Conservation (phyloP, 1,140 invertebrate species). For the Pseudomyrmex flavicornis region DNA sequence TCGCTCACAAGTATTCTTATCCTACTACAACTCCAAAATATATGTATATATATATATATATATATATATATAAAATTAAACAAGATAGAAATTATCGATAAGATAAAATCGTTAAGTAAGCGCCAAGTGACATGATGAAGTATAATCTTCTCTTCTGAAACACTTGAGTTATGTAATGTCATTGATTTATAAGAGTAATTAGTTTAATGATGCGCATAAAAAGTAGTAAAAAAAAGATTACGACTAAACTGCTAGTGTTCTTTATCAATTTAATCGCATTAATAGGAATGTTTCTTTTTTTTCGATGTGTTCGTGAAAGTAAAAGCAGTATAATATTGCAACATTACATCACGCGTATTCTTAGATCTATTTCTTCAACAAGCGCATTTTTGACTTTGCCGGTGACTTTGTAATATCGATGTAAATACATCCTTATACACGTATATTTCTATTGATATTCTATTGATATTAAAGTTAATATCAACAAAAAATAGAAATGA, state of each 20-base stretch:
- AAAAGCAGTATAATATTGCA: not conserved
- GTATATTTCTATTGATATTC: not conserved
- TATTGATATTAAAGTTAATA: too few species aligned
- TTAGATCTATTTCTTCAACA: constrained; percentile 30
- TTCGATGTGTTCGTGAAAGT: not conserved
- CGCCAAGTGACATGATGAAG: constrained; percentile 1
- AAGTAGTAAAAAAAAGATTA: constrained; percentile 11
- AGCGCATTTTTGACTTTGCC: constrained; percentile 47
- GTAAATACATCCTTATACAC: constrained; percentile 51
- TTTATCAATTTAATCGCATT: too few species aligned
- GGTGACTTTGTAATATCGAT: constrained; percentile 4
- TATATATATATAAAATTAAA: not conserved
- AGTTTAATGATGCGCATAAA: constrained; percentile 1
- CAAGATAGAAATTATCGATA: not conserved
- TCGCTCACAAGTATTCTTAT: constrained; percentile 12
- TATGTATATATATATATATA: not conserved
- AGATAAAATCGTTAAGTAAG: constrained; percentile 38
- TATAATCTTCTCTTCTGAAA: constrained; percentile 19
- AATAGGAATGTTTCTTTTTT: not conserved
- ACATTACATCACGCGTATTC: constrained; percentile 13
- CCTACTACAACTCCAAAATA: not conserved
- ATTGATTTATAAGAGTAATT: not conserved
- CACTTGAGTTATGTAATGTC: not conserved
- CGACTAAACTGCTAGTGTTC: not conserved
- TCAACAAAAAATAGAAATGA: too few species aligned